Evolutionary conservation across 1,140 invertebrate species (phyloP), one percentile per base, ranked within the genome.

Genomic region (Lasioglossum baleicum): DNA sequence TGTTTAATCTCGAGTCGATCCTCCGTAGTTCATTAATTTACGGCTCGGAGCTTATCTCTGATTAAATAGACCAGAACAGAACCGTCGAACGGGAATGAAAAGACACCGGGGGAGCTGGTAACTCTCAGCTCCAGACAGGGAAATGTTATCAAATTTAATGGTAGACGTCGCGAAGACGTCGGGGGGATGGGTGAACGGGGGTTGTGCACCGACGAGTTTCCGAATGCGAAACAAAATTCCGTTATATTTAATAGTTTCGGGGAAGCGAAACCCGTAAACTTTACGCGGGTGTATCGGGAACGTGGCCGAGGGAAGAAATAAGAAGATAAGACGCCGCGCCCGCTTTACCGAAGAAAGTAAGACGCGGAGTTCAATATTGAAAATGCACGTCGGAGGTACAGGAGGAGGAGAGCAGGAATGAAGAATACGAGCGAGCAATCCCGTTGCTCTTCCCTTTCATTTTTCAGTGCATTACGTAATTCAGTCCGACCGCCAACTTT

Each of bases 301-400:
- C 42, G 20, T 0, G 22, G 22, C 42, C 65, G 42, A 2, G 3
- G 42, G 20, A 67, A 48, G 65, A 58, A 58, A 58, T 58, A 58
- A 58, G 20, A 58, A 22, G 61, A 26, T 10, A 61, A 44, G 35
- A n/a, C 8, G n/a, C 44, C 10, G 42, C 35, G 20, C 0, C 7
- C 15, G 42, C 26, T 1, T 26, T 48, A 51, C 31, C 22, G 42
- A 60, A 44, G 60, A 73, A 71, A 60, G 26, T 26, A 40, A 48
- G 20, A 48, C 20, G 42, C 5, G 1, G 56, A 77, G 26, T 70
- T 63, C 26, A 40, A 70, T 70, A 77, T 77, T 51, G 75, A 77
- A 69, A 70, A 70, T 77, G 42, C 66, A 68, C 7, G 40, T 20
- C 17, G 22, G 68, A 11, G 11, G 3, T 2, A 68, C 0, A 53